Conservation (phyloP, 2,797 vertebrate species). For the Coregonus suidteri region DNA sequence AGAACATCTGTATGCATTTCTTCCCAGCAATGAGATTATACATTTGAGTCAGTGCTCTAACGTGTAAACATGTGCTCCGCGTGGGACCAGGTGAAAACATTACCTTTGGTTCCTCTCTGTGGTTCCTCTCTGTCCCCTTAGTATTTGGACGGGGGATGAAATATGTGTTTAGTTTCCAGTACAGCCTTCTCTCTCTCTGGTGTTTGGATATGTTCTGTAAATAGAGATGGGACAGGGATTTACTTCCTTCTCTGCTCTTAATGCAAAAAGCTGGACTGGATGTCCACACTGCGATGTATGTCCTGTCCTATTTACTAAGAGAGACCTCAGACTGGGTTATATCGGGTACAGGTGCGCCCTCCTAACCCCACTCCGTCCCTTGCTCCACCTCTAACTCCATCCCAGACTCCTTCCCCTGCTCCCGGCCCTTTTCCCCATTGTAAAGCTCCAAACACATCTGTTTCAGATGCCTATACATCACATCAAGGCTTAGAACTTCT, state of each 20-base stretch:
- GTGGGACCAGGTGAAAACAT: conserved; percentile 39
- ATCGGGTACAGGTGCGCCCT: conserved; percentile 16
- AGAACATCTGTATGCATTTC: conserved; percentile 71
- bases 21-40: conserved; percentile 68
- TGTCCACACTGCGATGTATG: not conserved
- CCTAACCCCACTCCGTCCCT: conserved; percentile 27
- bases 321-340: conserved; percentile 17
- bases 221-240: conserved; percentile 52
- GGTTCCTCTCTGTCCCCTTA: conserved; percentile 23
- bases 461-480: conserved; percentile 49
- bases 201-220: conserved; percentile 59
- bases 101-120: conserved; percentile 37
- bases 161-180: conserved; percentile 41
- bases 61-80: conserved; percentile 67
- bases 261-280: conserved; percentile 9
- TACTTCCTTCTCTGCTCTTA: conserved; percentile 23
- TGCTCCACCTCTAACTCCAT: not conserved
- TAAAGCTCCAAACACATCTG: conserved; percentile 68
- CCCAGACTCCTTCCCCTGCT: conserved; percentile 18
- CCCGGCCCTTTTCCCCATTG: conserved; percentile 40
- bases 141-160: not conserved
- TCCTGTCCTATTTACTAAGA: not conserved
- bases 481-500: conserved; percentile 59
- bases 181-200: conserved; percentile 20
- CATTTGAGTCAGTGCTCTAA: conserved; percentile 61